Percentiles rank a stretch among this genome's conserved stretches.
phyloP scores from a whole-genome alignment of 2,113 vertebrate species.

The Lonchura striata region DNA sequence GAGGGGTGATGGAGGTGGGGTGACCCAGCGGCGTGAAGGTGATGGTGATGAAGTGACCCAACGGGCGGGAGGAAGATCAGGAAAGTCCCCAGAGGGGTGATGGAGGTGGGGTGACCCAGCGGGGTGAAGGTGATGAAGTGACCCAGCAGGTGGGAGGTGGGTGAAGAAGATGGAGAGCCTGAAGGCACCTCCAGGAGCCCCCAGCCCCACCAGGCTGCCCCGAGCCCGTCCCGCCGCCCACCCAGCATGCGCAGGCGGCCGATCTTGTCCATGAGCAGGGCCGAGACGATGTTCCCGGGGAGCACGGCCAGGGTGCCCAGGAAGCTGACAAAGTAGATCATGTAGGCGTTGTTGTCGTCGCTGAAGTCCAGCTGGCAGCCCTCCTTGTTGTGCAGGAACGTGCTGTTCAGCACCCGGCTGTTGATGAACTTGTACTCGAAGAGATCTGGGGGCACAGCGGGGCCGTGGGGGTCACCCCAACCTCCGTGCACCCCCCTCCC shows the following conservation, averaged over 20 bases:
- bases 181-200: background rate
- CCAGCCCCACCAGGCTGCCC: background rate
- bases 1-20: too few relatives aligned
- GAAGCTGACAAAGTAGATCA: constrained; percentile 99
- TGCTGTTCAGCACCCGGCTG: constrained; percentile 91
- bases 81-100: too few relatives aligned
- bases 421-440: constrained; percentile 94
- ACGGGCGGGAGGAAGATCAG: background rate
- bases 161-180: fast-evolving
- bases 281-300: constrained; percentile 94
- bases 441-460: constrained; percentile 70
- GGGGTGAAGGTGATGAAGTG: background rate
- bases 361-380: constrained; percentile 94
- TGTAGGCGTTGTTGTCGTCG: constrained; percentile 95
- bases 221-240: background rate
- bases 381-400: constrained; percentile 96
- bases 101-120: background rate
- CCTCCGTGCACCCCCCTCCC: too few relatives aligned
- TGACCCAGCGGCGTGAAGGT: too few relatives aligned
- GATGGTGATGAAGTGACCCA: too few relatives aligned
- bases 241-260: constrained; percentile 95
- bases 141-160: background rate
- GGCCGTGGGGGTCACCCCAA: background rate
- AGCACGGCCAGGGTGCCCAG: constrained; percentile 93
- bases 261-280: constrained; percentile 97